Base-by-base conservation (phyloP, 2,888 invertebrate species). In the Drosophila melanosoma region DNA sequence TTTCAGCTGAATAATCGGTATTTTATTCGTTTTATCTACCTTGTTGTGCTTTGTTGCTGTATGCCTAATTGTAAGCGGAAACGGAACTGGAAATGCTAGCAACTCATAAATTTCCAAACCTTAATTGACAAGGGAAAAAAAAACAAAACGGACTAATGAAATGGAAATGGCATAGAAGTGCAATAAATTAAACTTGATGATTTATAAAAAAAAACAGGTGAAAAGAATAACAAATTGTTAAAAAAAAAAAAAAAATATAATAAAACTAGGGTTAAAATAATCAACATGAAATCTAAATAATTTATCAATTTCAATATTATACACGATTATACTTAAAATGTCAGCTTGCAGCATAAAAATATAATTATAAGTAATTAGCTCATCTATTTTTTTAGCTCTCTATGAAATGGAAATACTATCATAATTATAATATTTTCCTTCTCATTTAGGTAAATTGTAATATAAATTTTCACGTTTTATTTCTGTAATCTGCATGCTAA, bases 121-220 rank as follows among this genome's bases (percentile, higher is more conserved):
- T 62, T 58, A 58, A 68, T 63, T 29, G 29, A 8, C 35, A 64
- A 62, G 66, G 35, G 35, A 52, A 36, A 40, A 53, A 40, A 45
- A 20, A 17, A 15, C 6, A 63, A 66, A 38, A 56, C 23, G 23
- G 51, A 35, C 60, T 67, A 59, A 52, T 52, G 56, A n/a, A n/a
- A n/a, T n/a, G n/a, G 54, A 29, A 59, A 42, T 59, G 57, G 51
- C 65, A 73, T 57, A 36, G 65, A 76, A 60, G 35, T 63, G 69
- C 62, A 51, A 88, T 87, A 78, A 87, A 83, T 88, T 69, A 87
- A 77, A 60, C 77, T 67, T 69, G 53, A 69, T 84, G 74, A 79
- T 82, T 82, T 69, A 79, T 74, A 74, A 53, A 33, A 33, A 51
- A n/a, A 68, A 67, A 26, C 6, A 6, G 35, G 12, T 11, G 12